phyloP scores from a whole-genome alignment of 1,140 invertebrate genomes.

The Drosophila aff. region DNA sequence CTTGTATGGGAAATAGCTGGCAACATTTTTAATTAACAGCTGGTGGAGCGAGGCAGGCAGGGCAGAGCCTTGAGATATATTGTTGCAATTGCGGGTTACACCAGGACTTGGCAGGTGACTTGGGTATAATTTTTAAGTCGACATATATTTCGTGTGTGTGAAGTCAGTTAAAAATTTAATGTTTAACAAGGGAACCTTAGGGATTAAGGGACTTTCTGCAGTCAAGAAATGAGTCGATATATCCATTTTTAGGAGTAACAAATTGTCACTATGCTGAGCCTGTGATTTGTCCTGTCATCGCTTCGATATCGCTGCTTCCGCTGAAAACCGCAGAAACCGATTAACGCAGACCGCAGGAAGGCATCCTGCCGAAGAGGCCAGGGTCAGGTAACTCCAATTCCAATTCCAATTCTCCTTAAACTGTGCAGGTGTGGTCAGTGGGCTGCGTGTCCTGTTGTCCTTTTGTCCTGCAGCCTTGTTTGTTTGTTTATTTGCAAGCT shows the following conservation, averaged over 20 bases:
- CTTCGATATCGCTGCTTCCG: not conserved
- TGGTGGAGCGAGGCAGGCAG: not conserved
- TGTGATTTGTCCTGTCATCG: not conserved
- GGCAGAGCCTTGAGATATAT: constrained; percentile 23
- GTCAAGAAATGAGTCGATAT: not conserved
- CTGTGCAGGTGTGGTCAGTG: constrained; percentile 2
- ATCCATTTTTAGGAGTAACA: not conserved
- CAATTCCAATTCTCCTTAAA: not conserved
- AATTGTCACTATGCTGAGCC: not conserved
- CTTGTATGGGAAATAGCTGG: constrained; percentile 49
- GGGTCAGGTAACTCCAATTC: not conserved
- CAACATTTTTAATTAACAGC: constrained; percentile 77
- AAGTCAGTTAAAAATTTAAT: constrained; percentile 1
- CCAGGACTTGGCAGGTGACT: constrained; percentile 17
- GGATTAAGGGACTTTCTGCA: not conserved
- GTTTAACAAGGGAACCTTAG: too few relatives aligned
- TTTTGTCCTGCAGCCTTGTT: constrained; percentile 14
- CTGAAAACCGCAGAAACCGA: constrained; percentile 28
- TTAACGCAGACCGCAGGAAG: constrained; percentile 16
- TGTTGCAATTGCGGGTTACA: constrained; percentile 49
- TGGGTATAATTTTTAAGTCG: not conserved
- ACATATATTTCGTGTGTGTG: not conserved
- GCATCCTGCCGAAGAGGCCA: not conserved
- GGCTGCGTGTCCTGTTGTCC: constrained; percentile 10
- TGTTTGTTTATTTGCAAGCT: constrained; percentile 45